These are phyloP conservation scores for Anaspis maculata DNA, from an alignment of 2,888 invertebrate genomes.

Conservation along the genomic window DNA sequence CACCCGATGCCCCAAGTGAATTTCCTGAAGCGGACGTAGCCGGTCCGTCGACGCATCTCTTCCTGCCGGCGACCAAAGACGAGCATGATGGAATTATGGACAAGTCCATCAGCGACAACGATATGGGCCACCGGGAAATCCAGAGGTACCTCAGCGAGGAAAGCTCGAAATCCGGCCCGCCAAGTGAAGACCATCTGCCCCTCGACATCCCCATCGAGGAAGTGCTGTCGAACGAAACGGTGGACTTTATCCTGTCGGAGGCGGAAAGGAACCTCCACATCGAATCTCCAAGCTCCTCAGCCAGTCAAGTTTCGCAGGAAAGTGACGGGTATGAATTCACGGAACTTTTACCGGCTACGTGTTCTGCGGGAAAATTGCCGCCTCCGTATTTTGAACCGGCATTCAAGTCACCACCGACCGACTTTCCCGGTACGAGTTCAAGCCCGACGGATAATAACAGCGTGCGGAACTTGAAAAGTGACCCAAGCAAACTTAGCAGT, in stretches of 20 bases:
- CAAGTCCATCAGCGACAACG: conserved; percentile 11
- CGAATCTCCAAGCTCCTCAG: conserved; percentile 26
- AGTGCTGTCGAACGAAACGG: conserved; percentile 23
- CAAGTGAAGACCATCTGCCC: conserved; percentile 3
- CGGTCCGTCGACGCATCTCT: too few species aligned
- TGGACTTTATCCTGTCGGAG: conserved; percentile 32
- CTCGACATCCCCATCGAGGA: conserved; percentile 2
- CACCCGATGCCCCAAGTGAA: too few species aligned
- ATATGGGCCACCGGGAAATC: conserved; percentile 12
- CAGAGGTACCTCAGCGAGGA: conserved; percentile 18
- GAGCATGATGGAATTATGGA: conserved; percentile 22
- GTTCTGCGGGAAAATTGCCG: too few species aligned
- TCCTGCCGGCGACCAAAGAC: too few species aligned
- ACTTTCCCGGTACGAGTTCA: too few species aligned
- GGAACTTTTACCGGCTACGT: conserved; percentile 22
- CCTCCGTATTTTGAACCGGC: conserved; percentile 5
- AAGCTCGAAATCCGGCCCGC: conserved; percentile 15
- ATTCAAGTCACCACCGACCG: too few species aligned
- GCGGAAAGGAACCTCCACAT: conserved; percentile 28
- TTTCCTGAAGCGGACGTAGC: too few species aligned
- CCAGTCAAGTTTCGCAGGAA: conserved; percentile 20
- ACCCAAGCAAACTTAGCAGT: too few species aligned
- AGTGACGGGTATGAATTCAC: conserved; percentile 22
- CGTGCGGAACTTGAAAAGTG: conserved; percentile 3
- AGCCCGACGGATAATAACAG: too few species aligned